Evolutionary conservation across 2,888 invertebrate genomes (phyloP).

Genomic region (Aplocera efformata): DNA sequence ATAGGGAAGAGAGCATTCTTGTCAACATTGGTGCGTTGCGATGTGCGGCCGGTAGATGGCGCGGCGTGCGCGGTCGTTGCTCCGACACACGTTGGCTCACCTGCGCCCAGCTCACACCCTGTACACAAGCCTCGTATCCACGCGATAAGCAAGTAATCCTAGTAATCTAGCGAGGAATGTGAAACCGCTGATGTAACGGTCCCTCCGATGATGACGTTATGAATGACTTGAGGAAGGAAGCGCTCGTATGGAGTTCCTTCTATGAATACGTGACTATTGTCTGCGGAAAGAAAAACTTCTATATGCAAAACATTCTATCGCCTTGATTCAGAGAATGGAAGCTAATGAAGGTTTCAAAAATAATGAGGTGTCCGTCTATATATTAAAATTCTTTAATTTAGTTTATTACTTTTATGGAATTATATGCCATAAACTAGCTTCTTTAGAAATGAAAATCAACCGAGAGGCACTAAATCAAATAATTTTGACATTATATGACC

Average conservation of each 20-base stretch:
- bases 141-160: conserved; percentile 1
- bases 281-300: background rate
- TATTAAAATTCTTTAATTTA: no score
- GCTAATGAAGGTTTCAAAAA: no score
- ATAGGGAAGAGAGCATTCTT: conserved; percentile 1
- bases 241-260: conserved; percentile 15
- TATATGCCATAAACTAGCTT: no score
- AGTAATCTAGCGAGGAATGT: conserved; percentile 4
- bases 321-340: no score
- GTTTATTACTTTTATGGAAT: no score
- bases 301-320: no score
- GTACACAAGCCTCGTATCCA: background rate
- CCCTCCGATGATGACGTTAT: background rate
- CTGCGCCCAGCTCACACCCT: background rate
- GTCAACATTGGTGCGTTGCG: conserved; percentile 8
- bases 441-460: no score
- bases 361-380: no score
- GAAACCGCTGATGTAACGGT: conserved; percentile 7
- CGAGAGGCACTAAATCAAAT: no score
- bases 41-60: conserved; percentile 30
- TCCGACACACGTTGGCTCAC: conserved; percentile 30
- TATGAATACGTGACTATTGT: conserved; percentile 3
- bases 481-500: no score
- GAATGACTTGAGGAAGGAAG: conserved; percentile 14
- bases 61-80: conserved; percentile 47